Percentiles rank a stretch among this genome's conserved stretches.
Evolutionary conservation across 2,113 vertebrate genomes (phyloP).

Genomic region (Neotoma lepida): DNA sequence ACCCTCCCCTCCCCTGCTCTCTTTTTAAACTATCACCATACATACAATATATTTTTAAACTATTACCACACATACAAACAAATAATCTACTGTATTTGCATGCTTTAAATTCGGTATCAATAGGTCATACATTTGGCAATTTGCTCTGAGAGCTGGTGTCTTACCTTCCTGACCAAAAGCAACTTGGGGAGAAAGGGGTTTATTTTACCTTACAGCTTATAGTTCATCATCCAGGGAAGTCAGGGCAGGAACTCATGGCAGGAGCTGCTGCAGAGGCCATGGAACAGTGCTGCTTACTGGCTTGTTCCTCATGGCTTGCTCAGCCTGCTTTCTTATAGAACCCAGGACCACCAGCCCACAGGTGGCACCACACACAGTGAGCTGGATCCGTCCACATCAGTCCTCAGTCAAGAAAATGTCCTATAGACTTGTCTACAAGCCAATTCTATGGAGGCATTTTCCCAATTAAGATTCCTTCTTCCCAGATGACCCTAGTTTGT

Average conservation of each 20-base stretch:
- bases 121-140: neutral
- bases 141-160: neutral
- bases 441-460: neutral
- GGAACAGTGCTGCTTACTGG: neutral
- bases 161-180: neutral
- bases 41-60: neutral
- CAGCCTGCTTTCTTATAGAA: neutral
- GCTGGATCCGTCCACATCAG: neutral
- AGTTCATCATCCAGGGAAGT: neutral
- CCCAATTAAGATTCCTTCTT: neutral
- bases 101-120: neutral
- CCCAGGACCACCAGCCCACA: neutral
- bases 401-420: neutral
- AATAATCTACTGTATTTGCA: neutral
- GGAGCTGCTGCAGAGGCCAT: neutral
- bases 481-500: neutral
- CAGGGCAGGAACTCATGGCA: neutral
- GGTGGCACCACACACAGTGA: neutral
- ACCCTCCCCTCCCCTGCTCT: neutral
- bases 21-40: neutral
- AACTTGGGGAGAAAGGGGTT: neutral
- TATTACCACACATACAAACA: neutral
- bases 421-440: neutral
- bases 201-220: neutral
- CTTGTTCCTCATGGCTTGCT: neutral